These are phyloP conservation scores for Orientallactaga bullata DNA, from an alignment of 2,113 vertebrate genomes.

Conservation along the genomic window DNA sequence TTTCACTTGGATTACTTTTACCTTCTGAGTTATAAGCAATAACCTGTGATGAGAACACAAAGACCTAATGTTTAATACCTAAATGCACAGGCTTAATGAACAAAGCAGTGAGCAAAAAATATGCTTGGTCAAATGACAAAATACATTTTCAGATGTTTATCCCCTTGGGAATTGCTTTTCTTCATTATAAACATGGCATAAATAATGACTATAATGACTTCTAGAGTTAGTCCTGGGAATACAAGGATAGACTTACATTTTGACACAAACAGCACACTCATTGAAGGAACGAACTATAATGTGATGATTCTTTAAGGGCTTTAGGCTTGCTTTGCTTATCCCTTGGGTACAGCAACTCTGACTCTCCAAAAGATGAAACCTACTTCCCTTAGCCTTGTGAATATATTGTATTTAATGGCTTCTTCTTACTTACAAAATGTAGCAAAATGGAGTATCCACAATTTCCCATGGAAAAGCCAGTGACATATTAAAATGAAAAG, in stretches of 20 bases:
- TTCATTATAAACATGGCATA: neutral
- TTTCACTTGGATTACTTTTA: conserved; percentile 96
- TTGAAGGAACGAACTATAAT: conserved; percentile 45
- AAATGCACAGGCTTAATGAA: neutral
- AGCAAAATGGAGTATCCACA: neutral
- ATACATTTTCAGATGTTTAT: neutral
- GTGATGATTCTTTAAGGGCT: conserved; percentile 3
- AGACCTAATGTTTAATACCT: neutral
- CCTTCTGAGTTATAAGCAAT: conserved; percentile 97
- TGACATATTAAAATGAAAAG: too few species aligned
- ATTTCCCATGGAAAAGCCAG: too few species aligned
- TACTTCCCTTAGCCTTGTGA: neutral
- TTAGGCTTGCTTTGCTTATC: conserved; percentile 29
- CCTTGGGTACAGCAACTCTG: neutral
- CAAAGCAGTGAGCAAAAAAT: neutral
- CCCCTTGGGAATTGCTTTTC: conserved; percentile 11
- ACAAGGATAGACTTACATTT: conserved; percentile 22
- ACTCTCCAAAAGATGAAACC: conserved; percentile 33
- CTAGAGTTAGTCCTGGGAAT: neutral
- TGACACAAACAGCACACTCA: conserved; percentile 20
- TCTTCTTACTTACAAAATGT: neutral
- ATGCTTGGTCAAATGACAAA: conserved; percentile 26
- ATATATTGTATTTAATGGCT: conserved; percentile 9
- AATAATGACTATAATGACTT: neutral
- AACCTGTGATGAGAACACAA: conserved; percentile 88